Evolutionary conservation across 2,888 invertebrate species (phyloP), one percentile per base, ranked within the genome.

Genomic region (Pecten maximus): DNA sequence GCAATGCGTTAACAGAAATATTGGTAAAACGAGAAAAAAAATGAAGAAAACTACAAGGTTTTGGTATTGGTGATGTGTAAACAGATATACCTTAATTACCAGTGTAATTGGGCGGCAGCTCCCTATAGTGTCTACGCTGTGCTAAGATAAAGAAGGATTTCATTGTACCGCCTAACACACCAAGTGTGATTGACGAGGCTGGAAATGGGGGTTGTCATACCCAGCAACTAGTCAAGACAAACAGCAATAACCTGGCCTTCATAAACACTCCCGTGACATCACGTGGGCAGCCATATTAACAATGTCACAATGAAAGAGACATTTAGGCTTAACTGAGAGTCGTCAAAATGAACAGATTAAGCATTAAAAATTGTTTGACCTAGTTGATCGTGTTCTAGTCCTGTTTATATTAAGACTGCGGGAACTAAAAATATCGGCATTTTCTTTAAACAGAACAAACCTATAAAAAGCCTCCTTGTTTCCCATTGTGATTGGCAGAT

Each of bases 51-150:
- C n/a, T 60, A 28, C 16, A 60, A 60, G 28, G 4, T 60, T n/a
- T 4, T 60, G 6, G 74, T 74, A 28, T 35, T 74, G 74, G 74
- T 74, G 54, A 54, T 23, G 54, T 54, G 74, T 15, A 74, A 12
- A 74, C 28, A 74, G 74, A 74, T 35, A 44, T 44, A 74, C 74
- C 74, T 35, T 74, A 74, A 74, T 74, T 74, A 60, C 60, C 60
- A 12, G 74, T 74, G 12, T 74, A 74, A 74, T 74, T 74, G 28
- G 74, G 6, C 35, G 23, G 12, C 35, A 28, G 23, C 15, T 28
- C 15, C 74, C 74, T 54, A 35, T 74, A 74, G 23, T 74, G 35
- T 8, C 74, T 35, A 74, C 74, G 74, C 74, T 74, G 35, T 35
- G 74, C 35, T 74, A 74, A 35, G 74, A 35, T 74, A 74, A 12